A percentile compares a stretch with the other conserved stretches of the same genome.
Conservation (phyloP, 2,888 invertebrate genomes). For the Heliconius hortense region DNA sequence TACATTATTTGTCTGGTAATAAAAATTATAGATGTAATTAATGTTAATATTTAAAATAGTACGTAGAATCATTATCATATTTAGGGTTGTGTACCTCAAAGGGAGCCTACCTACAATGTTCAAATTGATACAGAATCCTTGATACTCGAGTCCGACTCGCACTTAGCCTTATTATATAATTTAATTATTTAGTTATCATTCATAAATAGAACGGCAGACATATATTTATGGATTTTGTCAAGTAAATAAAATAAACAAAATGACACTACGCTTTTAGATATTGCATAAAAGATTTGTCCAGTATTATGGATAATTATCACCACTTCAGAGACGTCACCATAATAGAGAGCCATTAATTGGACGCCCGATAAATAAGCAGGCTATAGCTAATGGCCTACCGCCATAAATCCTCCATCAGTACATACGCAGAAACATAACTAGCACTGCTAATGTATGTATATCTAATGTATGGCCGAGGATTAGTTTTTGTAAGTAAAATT, state of each 20-base stretch:
- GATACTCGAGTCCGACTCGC: too few species aligned
- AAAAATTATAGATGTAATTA: background rate
- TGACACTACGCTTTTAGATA: background rate
- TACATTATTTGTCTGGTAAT: background rate
- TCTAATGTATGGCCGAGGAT: background rate
- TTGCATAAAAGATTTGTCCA: background rate
- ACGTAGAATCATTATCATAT: background rate
- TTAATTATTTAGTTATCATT: too few species aligned
- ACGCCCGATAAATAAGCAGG: slow-evolving; percentile 2
- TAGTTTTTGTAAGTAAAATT: background rate
- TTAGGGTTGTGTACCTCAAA: background rate
- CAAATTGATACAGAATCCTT: too few species aligned
- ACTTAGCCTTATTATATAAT: too few species aligned
- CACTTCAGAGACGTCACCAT: background rate
- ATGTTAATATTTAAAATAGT: background rate
- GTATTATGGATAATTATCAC: background rate
- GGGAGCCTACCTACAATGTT: background rate
- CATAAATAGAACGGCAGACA: too few species aligned
- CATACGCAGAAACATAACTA: background rate
- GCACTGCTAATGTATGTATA: background rate
- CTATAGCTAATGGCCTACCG: slow-evolving; percentile 1
- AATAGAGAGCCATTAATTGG: background rate
- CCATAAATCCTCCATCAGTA: slow-evolving; percentile 14
- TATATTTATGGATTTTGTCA: too few species aligned
- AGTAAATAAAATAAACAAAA: background rate